Base-by-base conservation (phyloP, 2,888 invertebrate genomes). In the Mesoligia furuncula region DNA sequence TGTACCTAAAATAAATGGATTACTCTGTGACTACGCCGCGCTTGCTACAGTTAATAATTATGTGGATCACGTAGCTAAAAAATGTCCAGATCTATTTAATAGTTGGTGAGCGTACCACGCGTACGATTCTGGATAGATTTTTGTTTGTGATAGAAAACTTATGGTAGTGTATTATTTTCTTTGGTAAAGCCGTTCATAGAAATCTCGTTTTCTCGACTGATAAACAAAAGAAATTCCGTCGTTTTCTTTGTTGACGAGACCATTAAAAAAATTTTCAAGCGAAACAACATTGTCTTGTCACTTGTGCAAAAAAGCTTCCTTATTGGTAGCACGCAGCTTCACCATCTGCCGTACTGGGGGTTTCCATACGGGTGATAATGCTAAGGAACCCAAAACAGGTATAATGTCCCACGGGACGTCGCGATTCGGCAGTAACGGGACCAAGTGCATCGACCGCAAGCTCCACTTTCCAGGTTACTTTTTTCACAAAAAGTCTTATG, bases 401-500 rank as follows among this genome's bases (percentile, higher is more conserved):
- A 79, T 79, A 79, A 78, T 85, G 87, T 89, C 88, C 90, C 88
- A 82, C 79, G 86, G 90, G 89, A 89, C 78, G 82, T 87, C 84
- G 89, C 90, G 88, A 88, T 93, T 92, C 90, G 92, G 91, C 87
- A 85, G 80, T 92, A 93, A 92, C 93, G 92, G 91, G 90, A 83
- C 84, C 80, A 85, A 87, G 92, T 86, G 90, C 93, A 91, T 88
- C 90, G 94, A 93, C 92, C 94, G 88, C 87, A 17, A 83, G 83
- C 81, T 87, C 88, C 75, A 85, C 77, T 86, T 85, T 79, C 79
- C 67, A 75, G 67, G 42, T 24, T 83, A 75, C 61, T 59, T 85
- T 84, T 84, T 85, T 75, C 54, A 85, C 27, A 74, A 75, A 73
- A 68, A 59, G 17, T 15, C 15, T 66, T 68, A 59, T n/a, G 51